Conservation (phyloP, 2,888 invertebrate genomes). For the Operophtera brumata region DNA sequence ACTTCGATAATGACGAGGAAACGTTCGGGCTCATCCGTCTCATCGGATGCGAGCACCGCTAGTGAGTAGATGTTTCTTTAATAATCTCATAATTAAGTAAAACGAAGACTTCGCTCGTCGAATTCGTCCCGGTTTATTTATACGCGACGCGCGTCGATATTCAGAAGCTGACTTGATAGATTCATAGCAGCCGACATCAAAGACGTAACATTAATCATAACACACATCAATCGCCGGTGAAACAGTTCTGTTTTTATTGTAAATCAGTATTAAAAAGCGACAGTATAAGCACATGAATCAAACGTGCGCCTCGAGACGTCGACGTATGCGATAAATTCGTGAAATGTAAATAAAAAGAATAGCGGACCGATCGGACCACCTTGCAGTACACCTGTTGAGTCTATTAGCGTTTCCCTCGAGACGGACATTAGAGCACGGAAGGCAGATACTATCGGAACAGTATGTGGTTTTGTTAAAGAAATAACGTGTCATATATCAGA, state of each 20-base stretch:
- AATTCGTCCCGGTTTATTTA: slow-evolving; percentile 73
- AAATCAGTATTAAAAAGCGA: slow-evolving; percentile 80
- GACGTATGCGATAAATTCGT: slow-evolving; percentile 73
- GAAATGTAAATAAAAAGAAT: slow-evolving; percentile 73
- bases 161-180: slow-evolving; percentile 77
- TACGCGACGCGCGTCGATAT: slow-evolving; percentile 74
- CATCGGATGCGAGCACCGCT: slow-evolving; percentile 7
- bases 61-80: slow-evolving; percentile 54
- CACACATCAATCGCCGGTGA: slow-evolving; percentile 78
- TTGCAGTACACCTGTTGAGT: slow-evolving; percentile 75
- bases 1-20: slow-evolving; percentile 54
- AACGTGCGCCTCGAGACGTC: slow-evolving; percentile 74
- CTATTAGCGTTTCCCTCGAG: slow-evolving; percentile 61
- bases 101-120: slow-evolving; percentile 64
- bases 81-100: slow-evolving; percentile 76
- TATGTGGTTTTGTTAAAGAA: slow-evolving; percentile 47
- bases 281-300: slow-evolving; percentile 76
- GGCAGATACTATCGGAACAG: slow-evolving; percentile 59
- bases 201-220: slow-evolving; percentile 78
- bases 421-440: slow-evolving; percentile 47
- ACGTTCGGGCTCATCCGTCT: slow-evolving; percentile 23
- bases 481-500: slow-evolving; percentile 62
- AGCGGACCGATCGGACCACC: slow-evolving; percentile 67
- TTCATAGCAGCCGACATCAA: slow-evolving; percentile 79
- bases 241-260: slow-evolving; percentile 78